Percentiles rank a stretch among this genome's conserved stretches.
phyloP scores from a whole-genome alignment of 2,113 vertebrate species.

The Sciurus niger region DNA sequence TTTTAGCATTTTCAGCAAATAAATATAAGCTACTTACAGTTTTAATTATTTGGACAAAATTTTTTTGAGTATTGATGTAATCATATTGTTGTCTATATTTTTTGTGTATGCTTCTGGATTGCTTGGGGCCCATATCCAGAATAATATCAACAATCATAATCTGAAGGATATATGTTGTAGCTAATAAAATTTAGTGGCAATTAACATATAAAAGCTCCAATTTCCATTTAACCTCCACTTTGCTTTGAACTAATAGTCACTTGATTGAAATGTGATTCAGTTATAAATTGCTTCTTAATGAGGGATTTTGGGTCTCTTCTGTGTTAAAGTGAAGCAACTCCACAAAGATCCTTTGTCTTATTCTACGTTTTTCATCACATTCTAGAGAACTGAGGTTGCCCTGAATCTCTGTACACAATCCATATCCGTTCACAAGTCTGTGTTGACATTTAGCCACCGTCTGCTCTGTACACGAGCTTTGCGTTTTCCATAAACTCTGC shows the following conservation, averaged over 20 bases:
- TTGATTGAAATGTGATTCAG: not conserved
- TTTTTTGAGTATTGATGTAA: not conserved
- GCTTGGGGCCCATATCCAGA: not conserved
- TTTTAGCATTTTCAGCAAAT: not conserved
- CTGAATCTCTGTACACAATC: not conserved
- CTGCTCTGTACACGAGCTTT: conserved; percentile 63
- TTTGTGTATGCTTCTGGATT: not conserved
- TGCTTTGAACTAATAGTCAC: not conserved
- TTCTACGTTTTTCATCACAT: not conserved
- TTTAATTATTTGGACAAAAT: not conserved
- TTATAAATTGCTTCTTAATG: conserved; percentile 3
- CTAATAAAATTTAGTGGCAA: not conserved
- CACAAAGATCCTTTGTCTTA: not conserved
- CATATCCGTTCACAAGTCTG: not conserved
- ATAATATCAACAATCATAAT: not conserved
- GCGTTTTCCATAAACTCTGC: conserved; percentile 77
- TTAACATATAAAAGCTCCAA: too few species aligned
- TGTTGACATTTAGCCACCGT: conserved; percentile 76
- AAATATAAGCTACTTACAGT: not conserved
- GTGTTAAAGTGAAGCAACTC: not conserved
- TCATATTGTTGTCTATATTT: not conserved
- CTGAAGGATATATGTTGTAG: not conserved
- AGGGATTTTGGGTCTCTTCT: not conserved
- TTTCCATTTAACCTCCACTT: not conserved
- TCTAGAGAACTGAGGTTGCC: not conserved